Evolutionary conservation across 2,888 invertebrate genomes (phyloP).

Genomic region (Chrysolina oricalcia): DNA sequence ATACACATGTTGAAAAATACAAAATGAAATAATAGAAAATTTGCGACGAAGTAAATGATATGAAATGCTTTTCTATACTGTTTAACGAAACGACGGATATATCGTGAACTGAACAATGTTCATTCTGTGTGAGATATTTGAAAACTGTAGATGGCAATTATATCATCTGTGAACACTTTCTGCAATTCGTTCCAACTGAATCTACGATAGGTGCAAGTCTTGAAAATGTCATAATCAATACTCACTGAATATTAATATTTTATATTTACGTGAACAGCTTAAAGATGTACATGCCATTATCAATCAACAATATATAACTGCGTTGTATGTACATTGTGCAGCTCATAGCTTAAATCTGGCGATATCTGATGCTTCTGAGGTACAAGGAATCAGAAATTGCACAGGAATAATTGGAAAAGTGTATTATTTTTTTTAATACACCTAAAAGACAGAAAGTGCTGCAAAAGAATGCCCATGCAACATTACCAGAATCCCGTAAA

Average conservation of each 20-base stretch:
- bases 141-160: conserved; percentile 14
- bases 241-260: not conserved
- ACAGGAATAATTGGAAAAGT: not conserved
- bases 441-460: not conserved
- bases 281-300: no score
- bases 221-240: conserved; percentile 5
- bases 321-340: no score
- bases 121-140: conserved; percentile 15
- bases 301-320: no score
- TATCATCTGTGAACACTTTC: conserved; percentile 21
- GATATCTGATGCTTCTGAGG: no score
- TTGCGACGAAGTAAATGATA: conserved; percentile 21
- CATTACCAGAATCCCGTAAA: no score
- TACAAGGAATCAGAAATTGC: no score
- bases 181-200: no score
- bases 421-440: not conserved
- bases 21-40: conserved; percentile 40
- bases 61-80: conserved; percentile 34
- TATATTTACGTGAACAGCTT: not conserved
- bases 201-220: conserved; percentile 3
- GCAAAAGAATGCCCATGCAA: conserved; percentile 7
- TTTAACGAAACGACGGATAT: conserved; percentile 37
- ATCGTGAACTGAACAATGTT: not conserved
- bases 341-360: no score
- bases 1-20: conserved; percentile 33